A percentile compares a stretch with the other conserved stretches of the same genome.
Conservation (phyloP, 2,113 vertebrate genomes). For the Zosterops japonicus region DNA sequence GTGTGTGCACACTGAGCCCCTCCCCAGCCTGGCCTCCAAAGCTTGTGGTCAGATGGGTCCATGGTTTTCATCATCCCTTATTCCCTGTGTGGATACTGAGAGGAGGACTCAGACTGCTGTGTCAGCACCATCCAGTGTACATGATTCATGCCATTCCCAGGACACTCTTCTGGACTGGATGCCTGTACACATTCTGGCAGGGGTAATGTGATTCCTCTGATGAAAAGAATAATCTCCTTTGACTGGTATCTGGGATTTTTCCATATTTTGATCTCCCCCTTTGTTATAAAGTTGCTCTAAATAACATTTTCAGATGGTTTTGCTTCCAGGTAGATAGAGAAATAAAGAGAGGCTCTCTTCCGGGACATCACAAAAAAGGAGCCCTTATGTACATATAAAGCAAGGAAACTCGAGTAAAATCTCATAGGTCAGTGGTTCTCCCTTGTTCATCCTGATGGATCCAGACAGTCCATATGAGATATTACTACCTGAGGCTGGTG, state of each 20-base stretch:
- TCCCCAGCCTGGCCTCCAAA: background rate
- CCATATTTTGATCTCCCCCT: background rate
- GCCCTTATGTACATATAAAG: background rate
- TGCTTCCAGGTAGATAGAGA: background rate
- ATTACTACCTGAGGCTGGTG: background rate
- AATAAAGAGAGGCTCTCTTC: background rate
- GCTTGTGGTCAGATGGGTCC: background rate
- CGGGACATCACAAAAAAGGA: background rate
- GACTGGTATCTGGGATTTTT: background rate
- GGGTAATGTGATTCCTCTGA: background rate
- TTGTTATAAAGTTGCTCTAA: background rate
- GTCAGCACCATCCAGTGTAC: accelerated
- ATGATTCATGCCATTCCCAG: accelerated
- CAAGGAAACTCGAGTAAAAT: background rate
- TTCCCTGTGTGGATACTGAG: background rate
- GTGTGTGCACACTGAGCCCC: background rate
- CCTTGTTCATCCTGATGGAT: background rate
- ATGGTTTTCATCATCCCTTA: background rate
- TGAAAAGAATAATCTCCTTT: background rate
- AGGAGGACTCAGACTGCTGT: background rate
- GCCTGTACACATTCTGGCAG: background rate
- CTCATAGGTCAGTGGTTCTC: background rate
- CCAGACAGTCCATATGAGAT: background rate
- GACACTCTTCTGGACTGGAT: background rate
- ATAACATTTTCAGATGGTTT: background rate